These are phyloP conservation scores for Eupelmus urozonus DNA, from an alignment of 2,888 invertebrate genomes.

Conservation along the genomic window DNA sequence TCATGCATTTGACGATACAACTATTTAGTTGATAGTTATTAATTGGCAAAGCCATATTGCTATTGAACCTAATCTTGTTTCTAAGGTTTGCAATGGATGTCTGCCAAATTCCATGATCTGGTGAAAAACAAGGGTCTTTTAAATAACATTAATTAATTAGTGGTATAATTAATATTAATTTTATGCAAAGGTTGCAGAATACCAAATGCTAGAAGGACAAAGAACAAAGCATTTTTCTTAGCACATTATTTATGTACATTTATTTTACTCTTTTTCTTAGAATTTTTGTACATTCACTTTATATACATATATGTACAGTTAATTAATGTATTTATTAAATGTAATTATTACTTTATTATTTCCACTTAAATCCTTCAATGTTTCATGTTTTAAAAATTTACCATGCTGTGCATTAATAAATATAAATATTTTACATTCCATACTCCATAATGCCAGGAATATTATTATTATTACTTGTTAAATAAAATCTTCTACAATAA, in stretches of 20 bases:
- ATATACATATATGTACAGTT: conserved; percentile 50
- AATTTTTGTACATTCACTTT: conserved; percentile 41
- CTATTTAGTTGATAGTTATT: conserved; percentile 25
- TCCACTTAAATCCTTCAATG: conserved; percentile 7
- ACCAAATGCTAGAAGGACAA: conserved; percentile 16
- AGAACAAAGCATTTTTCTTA: conserved; percentile 51
- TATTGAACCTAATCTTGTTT: background rate
- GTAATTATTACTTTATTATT: conserved; percentile 24
- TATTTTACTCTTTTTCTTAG: conserved; percentile 13
- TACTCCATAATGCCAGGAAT: conserved; percentile 1
- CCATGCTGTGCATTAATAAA: conserved; percentile 35
- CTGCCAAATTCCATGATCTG: conserved; percentile 1
- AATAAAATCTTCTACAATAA: background rate
- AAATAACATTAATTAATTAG: conserved; percentile 36
- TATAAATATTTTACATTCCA: conserved; percentile 32
- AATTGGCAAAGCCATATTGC: conserved; percentile 19
- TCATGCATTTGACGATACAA: conserved; percentile 28
- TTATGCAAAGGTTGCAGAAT: conserved; percentile 13
- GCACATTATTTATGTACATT: conserved; percentile 30
- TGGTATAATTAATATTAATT: conserved; percentile 12
- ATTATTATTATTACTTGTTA: background rate
- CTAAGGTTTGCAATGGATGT: conserved; percentile 23
- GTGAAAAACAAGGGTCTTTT: conserved; percentile 35
- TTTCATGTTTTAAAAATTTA: conserved; percentile 18
- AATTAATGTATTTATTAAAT: conserved; percentile 44